phyloP scores from a whole-genome alignment of 2,888 invertebrate species.

The Pseudoips prasinana region DNA sequence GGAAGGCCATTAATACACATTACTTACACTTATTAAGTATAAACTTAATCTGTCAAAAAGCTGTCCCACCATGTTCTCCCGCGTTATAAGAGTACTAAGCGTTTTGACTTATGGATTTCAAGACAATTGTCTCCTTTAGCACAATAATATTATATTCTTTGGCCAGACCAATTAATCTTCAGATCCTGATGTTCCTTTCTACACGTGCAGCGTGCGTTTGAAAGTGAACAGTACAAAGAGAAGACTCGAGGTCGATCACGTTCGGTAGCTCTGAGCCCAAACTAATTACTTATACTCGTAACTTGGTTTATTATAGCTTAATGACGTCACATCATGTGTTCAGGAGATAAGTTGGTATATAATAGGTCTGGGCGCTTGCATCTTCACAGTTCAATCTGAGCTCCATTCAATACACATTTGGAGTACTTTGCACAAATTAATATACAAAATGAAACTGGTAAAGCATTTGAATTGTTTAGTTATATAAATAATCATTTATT shows the following conservation, averaged over 20 bases:
- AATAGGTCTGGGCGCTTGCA: slow-evolving; percentile 54
- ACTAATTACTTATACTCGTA: slow-evolving; percentile 60
- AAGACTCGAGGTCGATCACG: slow-evolving; percentile 62
- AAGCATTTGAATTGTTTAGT: neutral
- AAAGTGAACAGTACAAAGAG: slow-evolving; percentile 32
- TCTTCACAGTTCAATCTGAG: slow-evolving; percentile 48
- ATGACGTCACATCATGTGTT: slow-evolving; percentile 63
- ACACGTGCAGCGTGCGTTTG: neutral
- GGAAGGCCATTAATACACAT: too few species aligned
- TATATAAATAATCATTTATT: slow-evolving; percentile 4
- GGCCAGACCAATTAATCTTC: too few species aligned
- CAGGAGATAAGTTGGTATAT: slow-evolving; percentile 65
- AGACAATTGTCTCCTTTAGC: too few species aligned
- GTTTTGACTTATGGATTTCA: too few species aligned
- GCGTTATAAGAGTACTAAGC: too few species aligned
- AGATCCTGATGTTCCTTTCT: too few species aligned
- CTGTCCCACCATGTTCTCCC: too few species aligned
- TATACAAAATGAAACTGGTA: neutral
- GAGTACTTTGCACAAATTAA: slow-evolving; percentile 7
- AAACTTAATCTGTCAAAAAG: too few species aligned
- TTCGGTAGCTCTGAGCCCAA: slow-evolving; percentile 40
- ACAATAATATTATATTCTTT: too few species aligned
- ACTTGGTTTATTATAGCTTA: slow-evolving; percentile 49
- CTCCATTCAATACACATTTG: slow-evolving; percentile 38
- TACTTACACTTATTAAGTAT: too few species aligned